Evolutionary conservation across 2,113 vertebrate genomes (phyloP).

Genomic region (Lepus timidus): DNA sequence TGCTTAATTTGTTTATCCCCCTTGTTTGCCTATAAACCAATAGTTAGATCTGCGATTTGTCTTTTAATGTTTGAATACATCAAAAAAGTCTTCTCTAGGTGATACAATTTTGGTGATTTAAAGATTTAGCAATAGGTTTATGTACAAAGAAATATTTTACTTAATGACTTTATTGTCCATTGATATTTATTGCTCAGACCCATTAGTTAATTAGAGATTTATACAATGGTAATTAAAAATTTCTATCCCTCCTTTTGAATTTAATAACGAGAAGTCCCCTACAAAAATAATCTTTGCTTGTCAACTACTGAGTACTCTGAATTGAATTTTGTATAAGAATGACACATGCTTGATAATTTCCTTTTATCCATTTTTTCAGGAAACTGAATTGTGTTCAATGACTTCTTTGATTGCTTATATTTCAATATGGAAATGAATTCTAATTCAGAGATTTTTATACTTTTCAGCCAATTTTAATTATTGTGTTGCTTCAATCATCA

Average conservation of each 20-base stretch:
- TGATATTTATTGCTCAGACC: background rate
- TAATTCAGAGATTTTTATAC: background rate
- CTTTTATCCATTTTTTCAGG: background rate
- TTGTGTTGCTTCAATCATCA: background rate
- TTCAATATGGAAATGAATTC: background rate
- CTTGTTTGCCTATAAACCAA: background rate
- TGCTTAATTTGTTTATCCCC: background rate
- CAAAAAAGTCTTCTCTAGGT: background rate
- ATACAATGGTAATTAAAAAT: background rate
- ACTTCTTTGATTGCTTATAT: background rate
- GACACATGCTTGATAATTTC: background rate
- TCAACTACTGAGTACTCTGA: background rate
- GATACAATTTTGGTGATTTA: background rate
- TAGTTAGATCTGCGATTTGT: background rate
- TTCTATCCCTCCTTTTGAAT: background rate
- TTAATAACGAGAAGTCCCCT: background rate
- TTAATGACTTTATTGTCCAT: background rate
- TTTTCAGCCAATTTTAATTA: background rate
- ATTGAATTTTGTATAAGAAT: background rate
- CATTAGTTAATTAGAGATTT: background rate
- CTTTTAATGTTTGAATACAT: background rate
- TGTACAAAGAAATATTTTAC: background rate
- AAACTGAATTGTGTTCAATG: background rate
- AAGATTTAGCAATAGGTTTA: background rate
- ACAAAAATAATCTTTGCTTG: background rate